phyloP scores from a whole-genome alignment of 2,888 invertebrate genomes.

The Philereme vetulata region DNA sequence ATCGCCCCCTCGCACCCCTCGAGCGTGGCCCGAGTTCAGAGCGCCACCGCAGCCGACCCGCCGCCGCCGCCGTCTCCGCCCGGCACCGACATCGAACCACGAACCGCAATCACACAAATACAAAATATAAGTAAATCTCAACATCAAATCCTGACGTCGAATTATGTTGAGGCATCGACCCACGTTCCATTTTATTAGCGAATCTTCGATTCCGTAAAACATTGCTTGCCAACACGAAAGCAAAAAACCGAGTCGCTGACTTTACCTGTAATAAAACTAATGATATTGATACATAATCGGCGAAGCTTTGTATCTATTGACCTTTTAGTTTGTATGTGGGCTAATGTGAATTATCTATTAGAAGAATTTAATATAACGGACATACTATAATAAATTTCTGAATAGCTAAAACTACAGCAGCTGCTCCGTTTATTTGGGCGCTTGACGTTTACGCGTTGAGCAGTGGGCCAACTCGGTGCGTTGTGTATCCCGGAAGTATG shows the following conservation, averaged over 20 bases:
- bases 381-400: constrained; percentile 17
- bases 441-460: constrained; percentile 40
- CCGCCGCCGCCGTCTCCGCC: constrained; percentile 58
- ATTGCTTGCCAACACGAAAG: constrained; percentile 40
- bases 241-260: constrained; percentile 35
- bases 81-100: constrained; percentile 54
- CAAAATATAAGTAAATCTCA: constrained; percentile 53
- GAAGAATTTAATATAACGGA: constrained; percentile 10
- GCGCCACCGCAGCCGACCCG: constrained; percentile 49
- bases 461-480: constrained; percentile 52
- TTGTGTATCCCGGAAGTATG: constrained; percentile 65
- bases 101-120: constrained; percentile 54
- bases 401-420: constrained; percentile 26
- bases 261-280: constrained; percentile 16
- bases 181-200: constrained; percentile 51
- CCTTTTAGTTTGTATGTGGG: constrained; percentile 1
- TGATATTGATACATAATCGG: constrained; percentile 8
- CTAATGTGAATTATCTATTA: constrained; percentile 6
- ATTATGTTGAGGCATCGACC: constrained; percentile 46
- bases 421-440: constrained; percentile 26
- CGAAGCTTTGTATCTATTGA: constrained; percentile 22
- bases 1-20: constrained; percentile 47
- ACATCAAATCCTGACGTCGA: constrained; percentile 59
- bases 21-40: constrained; percentile 46
- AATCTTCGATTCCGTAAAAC: constrained; percentile 41